Evolutionary conservation across 2,888 invertebrate species (phyloP), one percentile per base, ranked within the genome.

Genomic region (Stictocephala bisonia): DNA sequence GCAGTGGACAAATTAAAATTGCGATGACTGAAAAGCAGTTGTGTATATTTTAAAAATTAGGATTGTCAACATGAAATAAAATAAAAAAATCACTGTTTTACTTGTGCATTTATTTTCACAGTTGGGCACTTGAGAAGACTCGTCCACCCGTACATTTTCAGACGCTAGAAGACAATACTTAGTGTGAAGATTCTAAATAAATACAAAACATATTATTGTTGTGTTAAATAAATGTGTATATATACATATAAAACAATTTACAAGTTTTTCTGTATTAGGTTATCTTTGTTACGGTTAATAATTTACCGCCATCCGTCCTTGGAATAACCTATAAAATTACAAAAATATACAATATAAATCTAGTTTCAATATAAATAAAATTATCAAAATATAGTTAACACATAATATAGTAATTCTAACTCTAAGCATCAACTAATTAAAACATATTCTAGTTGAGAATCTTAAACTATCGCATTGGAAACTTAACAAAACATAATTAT

Each of bases 311-410:
- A 60, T 58, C 60, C 20, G 60, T 60, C 60, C 60, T 60, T 22
- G 40, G 35, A 60, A 60, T 60, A 60, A 60, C 60, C 60, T 60
- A 60, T 60, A 60, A 31, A 60, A 60, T 60, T 60, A 60, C 60
- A 60, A 60, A 60, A 60, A 60, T 60, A 60, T 60, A 60, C 60
- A 60, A 35, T 60, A 40, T 31, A 18, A 60, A 60, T 60, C 60
- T 60, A 60, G 35, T 60, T 60, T 35, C 60, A 60, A 60, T 60
- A 60, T 40, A 60, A 56, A 60, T 60, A 20, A 60, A 60, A 60
- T 60, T 60, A 60, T 35, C 60, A 60, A 60, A 60, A 60, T 60
- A 60, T 60, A 60, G 31, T 20, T 20, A 60, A 60, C 60, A 27
- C 27, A 60, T 60, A 60, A 40, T n/a, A 4, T 56, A 56, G 18